phyloP scores from a whole-genome alignment of 1,140 invertebrate species.

The Bombus impatiens region DNA sequence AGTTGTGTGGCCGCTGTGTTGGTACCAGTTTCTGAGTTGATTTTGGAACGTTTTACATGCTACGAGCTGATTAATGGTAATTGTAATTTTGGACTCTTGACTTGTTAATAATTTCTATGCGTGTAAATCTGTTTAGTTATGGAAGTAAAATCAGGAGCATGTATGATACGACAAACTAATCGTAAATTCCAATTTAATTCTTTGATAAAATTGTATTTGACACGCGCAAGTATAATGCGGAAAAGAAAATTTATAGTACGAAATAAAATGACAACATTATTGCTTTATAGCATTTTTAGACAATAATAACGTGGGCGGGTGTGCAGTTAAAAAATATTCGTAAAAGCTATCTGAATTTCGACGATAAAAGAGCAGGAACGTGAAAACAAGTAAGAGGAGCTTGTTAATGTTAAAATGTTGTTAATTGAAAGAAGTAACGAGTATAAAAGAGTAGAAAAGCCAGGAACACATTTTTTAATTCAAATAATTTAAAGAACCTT shows the following conservation, averaged over 20 bases:
- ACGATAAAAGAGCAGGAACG: background rate
- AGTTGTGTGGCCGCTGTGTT: background rate
- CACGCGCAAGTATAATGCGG: background rate
- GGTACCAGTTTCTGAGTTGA: too few relatives aligned
- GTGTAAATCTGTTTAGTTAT: too few relatives aligned
- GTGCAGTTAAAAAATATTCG: background rate
- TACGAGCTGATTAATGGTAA: background rate
- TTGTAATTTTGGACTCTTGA: background rate
- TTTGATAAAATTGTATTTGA: background rate
- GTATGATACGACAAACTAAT: too few relatives aligned
- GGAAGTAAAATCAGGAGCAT: too few relatives aligned
- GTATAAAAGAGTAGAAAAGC: background rate
- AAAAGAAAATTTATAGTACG: background rate
- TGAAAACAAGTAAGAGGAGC: background rate
- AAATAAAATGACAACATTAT: background rate
- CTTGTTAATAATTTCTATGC: background rate
- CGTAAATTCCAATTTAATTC: background rate
- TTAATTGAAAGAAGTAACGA: background rate
- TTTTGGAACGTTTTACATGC: too few relatives aligned
- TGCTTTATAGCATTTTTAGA: background rate
- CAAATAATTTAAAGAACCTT: background rate
- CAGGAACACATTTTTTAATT: background rate
- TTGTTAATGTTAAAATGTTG: background rate
- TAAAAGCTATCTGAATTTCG: background rate
- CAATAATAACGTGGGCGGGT: background rate